Evolutionary conservation across 1,140 invertebrate genomes (phyloP).

Genomic region (Orchestia grillus): DNA sequence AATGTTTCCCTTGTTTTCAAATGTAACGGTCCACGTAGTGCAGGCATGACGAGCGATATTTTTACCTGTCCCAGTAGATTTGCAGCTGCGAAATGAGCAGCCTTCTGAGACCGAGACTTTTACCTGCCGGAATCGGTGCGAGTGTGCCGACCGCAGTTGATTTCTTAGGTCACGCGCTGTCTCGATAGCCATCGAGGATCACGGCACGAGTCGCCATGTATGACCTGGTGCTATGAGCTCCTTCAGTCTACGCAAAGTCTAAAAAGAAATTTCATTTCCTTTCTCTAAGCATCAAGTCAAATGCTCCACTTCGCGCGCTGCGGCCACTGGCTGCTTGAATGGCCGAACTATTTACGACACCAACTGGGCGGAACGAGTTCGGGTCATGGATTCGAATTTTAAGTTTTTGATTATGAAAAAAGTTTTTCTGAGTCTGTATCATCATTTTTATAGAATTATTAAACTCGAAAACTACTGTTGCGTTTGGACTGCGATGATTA

Average conservation of each 20-base stretch:
- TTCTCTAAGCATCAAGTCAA: neutral
- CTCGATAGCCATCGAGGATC: neutral
- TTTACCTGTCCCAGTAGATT: neutral
- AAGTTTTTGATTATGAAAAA: neutral
- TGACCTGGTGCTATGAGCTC: neutral
- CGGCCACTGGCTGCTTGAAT: neutral
- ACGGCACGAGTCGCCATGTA: neutral
- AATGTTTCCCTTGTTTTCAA: too few relatives aligned
- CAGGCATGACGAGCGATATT: too few relatives aligned
- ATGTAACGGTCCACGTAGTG: too few relatives aligned
- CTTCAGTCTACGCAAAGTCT: neutral
- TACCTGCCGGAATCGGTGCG: neutral
- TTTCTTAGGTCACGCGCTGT: neutral
- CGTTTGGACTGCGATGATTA: neutral
- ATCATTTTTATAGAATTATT: neutral
- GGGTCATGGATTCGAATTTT: neutral
- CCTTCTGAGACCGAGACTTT: neutral
- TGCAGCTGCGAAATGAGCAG: neutral
- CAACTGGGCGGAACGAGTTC: neutral
- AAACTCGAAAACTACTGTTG: neutral
- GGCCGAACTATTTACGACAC: neutral
- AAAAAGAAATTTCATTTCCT: neutral
- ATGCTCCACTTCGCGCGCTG: neutral
- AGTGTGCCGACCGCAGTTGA: neutral
- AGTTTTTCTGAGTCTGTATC: neutral